A percentile compares a stretch with the other conserved stretches of the same genome.
Conservation (phyloP, 2,797 vertebrate genomes). For the Melanotaenia parkinsoni region DNA sequence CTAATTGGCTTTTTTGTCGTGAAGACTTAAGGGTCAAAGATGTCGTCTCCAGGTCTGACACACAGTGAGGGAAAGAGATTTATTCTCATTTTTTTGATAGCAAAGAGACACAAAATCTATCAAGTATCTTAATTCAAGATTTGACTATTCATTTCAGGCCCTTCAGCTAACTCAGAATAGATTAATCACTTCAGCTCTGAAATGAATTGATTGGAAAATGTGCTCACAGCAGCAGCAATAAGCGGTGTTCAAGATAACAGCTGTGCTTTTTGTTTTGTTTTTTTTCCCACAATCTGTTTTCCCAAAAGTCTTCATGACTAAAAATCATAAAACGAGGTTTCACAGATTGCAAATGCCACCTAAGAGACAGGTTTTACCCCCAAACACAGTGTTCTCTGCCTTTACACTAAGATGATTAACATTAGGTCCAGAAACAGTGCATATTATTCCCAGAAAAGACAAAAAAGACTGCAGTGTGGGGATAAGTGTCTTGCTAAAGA, state of each 20-base stretch:
- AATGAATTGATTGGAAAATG: neutral
- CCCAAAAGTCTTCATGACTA: neutral
- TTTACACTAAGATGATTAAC: neutral
- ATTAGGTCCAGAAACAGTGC: neutral
- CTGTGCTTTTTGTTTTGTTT: neutral
- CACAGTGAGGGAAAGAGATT: neutral
- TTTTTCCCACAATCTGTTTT: neutral
- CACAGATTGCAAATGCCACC: neutral
- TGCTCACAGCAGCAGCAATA: neutral
- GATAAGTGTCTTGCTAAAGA: too few species aligned
- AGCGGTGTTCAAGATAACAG: neutral
- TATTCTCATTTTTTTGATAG: conserved; percentile 9
- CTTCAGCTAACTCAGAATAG: conserved; percentile 17
- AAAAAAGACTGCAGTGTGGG: too few species aligned
- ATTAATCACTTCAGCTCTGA: conserved; percentile 3
- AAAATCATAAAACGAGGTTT: neutral
- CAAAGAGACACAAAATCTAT: neutral
- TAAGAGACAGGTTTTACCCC: neutral
- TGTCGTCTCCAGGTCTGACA: neutral
- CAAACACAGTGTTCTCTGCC: neutral
- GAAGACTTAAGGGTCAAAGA: neutral
- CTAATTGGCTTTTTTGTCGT: neutral
- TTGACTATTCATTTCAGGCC: neutral
- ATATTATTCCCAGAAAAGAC: neutral
- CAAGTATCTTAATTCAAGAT: neutral